Evolutionary conservation across 2,113 vertebrate species (phyloP), one percentile per base, ranked within the genome.

Genomic region (Laticauda laticaudata): DNA sequence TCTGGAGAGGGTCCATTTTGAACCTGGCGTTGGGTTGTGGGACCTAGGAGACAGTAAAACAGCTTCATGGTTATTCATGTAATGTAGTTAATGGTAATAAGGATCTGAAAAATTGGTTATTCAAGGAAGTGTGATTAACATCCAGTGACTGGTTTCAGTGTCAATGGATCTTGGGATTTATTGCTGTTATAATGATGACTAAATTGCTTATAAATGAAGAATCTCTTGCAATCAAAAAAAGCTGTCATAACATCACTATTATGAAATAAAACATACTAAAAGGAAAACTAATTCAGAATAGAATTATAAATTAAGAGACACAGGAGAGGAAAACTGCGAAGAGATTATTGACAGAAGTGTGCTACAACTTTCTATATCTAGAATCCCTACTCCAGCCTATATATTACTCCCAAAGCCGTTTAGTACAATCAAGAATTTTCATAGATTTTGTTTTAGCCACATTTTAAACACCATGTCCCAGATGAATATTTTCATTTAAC

Each of bases 1-100:
- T 99, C 99, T 56, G 98, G 98, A 91, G 98, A 98, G 10, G 99
- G 99, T 95, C 99, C 99, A 98, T 99, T 99, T 96, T 98, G 98
- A 93, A 98, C 96, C 96, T 99, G 99, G 92, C 99, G 98, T 96
- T 99, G 99, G 95, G 98, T 97, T 94, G 98, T 97, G 95, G 99
- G 99, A 98, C 99, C 99, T 99, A 95, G 92, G 94, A 97, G 93
- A 96, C 86, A 97, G 2, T 93, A 87, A 9, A 91, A 92, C n/a
- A 90, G 26, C 21, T 29, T 89, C 0, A 1, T 9, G 87, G 85
- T 97, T 57, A 97, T 93, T 0, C 54, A 90, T 91, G n/a, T 8
- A 94, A 48, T 64, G 12, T 34, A 69, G 64, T 69, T 69, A 69
- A 34, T 69, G 5, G 8, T 12, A 1, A 23, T 45, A 88, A 88